Conservation (phyloP, 2,888 invertebrate species). For the Apotomis betuletana region DNA sequence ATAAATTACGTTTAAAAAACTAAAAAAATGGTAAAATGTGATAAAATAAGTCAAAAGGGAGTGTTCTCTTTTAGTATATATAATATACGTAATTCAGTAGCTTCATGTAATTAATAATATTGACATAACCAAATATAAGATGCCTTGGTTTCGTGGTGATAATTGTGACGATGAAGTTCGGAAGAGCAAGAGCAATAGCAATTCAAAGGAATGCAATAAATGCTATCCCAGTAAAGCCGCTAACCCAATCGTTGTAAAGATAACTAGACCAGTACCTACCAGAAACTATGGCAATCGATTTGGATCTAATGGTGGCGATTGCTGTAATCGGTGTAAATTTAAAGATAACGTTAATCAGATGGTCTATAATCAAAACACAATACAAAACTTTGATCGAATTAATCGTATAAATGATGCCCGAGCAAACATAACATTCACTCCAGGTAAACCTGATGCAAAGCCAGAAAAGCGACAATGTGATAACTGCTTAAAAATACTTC, state of each 20-base stretch:
- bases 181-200: not conserved
- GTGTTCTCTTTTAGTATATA: constrained; percentile 9
- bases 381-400: constrained; percentile 19
- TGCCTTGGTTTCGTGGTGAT: too few species aligned
- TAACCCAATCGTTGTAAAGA: constrained; percentile 20
- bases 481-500: constrained; percentile 25
- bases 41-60: not conserved
- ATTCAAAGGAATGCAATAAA: not conserved
- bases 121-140: too few species aligned
- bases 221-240: constrained; percentile 8
- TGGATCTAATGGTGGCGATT: constrained; percentile 5
- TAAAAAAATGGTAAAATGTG: constrained; percentile 23
- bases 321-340: not conserved
- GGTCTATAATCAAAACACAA: constrained; percentile 10
- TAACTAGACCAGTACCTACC: constrained; percentile 12
- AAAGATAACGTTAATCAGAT: constrained; percentile 3
- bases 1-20: constrained; percentile 8
- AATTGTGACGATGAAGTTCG: not conserved
- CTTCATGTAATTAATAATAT: too few species aligned
- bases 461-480: constrained; percentile 18
- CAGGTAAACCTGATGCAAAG: constrained; percentile 2
- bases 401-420: constrained; percentile 19
- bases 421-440: not conserved
- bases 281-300: not conserved
- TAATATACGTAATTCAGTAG: not conserved